phyloP scores from a whole-genome alignment of 2,888 invertebrate species.

The Tiphia femorata region DNA sequence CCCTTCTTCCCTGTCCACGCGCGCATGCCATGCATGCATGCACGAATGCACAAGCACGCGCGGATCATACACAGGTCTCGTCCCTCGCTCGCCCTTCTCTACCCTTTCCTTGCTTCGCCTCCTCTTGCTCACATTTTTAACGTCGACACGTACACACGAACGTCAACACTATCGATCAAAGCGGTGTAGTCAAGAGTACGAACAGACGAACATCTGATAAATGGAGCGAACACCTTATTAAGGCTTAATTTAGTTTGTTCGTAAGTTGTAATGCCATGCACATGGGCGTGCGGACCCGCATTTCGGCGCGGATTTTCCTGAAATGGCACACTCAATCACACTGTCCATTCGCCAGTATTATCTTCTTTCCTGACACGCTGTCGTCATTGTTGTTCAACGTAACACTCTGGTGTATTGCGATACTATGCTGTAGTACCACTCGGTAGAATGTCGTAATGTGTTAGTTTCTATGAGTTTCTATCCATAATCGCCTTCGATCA shows the following conservation, averaged over 20 bases:
- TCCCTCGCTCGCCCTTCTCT: conserved; percentile 14
- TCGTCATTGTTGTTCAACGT: conserved; percentile 8
- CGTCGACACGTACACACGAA: conserved; percentile 26
- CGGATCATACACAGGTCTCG: no score
- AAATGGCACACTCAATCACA: conserved; percentile 18
- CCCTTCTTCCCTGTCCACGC: not conserved
- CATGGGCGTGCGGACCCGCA: conserved; percentile 23
- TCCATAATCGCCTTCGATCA: conserved; percentile 36
- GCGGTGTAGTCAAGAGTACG: conserved; percentile 48
- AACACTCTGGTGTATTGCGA: not conserved
- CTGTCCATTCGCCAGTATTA: conserved; percentile 21
- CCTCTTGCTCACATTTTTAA: not conserved
- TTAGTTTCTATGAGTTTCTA: conserved; percentile 15
- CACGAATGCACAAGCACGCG: conserved; percentile 9
- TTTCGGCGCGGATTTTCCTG: conserved; percentile 27
- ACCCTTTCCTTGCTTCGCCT: not conserved
- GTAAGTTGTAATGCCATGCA: conserved; percentile 40
- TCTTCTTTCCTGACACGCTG: conserved; percentile 9
- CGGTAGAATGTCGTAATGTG: conserved; percentile 28
- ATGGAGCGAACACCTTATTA: conserved; percentile 51
- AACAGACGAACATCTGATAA: conserved; percentile 49
- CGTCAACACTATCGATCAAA: conserved; percentile 33
- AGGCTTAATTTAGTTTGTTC: conserved; percentile 51
- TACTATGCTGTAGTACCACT: conserved; percentile 31
- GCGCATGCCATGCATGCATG: conserved; percentile 14